Conservation (phyloP, 2,113 vertebrate species). For the Labrus mixtus region DNA sequence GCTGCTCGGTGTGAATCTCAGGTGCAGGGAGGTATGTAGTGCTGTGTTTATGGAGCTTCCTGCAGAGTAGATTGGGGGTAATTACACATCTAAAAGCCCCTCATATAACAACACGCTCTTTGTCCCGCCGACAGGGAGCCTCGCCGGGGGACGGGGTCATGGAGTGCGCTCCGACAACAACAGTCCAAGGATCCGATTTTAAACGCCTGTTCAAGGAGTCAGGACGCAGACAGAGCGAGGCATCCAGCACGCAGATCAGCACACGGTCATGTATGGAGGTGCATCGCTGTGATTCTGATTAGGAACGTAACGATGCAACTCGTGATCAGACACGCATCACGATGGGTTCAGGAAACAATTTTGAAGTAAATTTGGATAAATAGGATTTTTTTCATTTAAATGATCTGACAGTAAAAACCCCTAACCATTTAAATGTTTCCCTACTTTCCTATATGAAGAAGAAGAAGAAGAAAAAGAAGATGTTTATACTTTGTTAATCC, state of each 20-base stretch:
- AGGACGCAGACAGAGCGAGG: conserved; percentile 2
- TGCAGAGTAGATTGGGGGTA: conserved; percentile 63
- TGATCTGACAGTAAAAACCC: too few relatives aligned
- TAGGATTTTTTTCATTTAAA: too few relatives aligned
- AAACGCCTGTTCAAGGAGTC: conserved; percentile 10
- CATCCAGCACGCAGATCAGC: background rate
- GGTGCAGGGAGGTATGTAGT: conserved; percentile 48
- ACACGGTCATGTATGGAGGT: too few relatives aligned
- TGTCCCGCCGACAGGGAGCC: conserved; percentile 53
- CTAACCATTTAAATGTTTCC: too few relatives aligned
- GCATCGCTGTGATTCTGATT: too few relatives aligned
- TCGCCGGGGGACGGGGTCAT: conserved; percentile 41
- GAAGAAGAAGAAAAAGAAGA: too few relatives aligned
- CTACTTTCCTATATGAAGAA: too few relatives aligned
- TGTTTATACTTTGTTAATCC: too few relatives aligned
- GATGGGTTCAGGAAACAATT: too few relatives aligned
- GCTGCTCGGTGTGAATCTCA: conserved; percentile 47
- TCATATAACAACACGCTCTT: conserved; percentile 58
- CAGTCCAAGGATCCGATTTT: conserved; percentile 34
- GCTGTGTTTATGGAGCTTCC: conserved; percentile 66
- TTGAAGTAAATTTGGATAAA: too few relatives aligned
- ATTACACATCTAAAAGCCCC: conserved; percentile 68
- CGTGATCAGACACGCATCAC: too few relatives aligned
- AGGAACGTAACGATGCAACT: too few relatives aligned
- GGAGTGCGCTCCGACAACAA: conserved; percentile 26